Percentiles rank a stretch among this genome's conserved stretches.
phyloP scores from a whole-genome alignment of 1,140 invertebrate species.

The Drosophila ohnishii region DNA sequence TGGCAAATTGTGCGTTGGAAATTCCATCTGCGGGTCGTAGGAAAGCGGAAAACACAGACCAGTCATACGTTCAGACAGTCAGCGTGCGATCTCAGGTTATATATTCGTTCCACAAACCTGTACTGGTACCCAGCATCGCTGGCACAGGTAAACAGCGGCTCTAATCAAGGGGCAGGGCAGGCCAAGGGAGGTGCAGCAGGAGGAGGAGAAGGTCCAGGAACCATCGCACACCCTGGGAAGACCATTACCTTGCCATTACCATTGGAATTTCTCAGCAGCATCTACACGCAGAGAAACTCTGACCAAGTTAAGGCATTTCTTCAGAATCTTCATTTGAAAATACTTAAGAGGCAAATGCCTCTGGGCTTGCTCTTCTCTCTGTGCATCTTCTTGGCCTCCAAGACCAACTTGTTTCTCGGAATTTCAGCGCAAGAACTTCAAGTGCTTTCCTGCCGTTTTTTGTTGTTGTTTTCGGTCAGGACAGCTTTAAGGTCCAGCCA shows the following conservation, averaged over 20 bases:
- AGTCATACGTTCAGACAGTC: conserved; percentile 32
- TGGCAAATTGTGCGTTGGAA: conserved; percentile 69
- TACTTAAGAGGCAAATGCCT: background rate
- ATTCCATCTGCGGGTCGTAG: conserved; percentile 44
- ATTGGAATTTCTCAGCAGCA: conserved; percentile 70
- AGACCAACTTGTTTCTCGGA: conserved; percentile 76
- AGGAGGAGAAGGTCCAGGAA: conserved; percentile 11
- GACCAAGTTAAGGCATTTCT: background rate
- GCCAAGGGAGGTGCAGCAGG: conserved; percentile 12
- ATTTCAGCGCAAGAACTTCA: conserved; percentile 63
- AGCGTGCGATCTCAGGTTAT: conserved; percentile 73
- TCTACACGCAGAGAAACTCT: conserved; percentile 4
- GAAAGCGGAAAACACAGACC: conserved; percentile 40
- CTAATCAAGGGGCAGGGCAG: conserved; percentile 63
- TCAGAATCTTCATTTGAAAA: background rate
- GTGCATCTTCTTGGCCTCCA: conserved; percentile 29
- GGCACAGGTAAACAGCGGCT: conserved; percentile 77
- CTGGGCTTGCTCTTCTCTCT: background rate
- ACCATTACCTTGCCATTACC: conserved; percentile 72
- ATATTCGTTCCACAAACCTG: conserved; percentile 80
- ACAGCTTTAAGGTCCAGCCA: conserved; percentile 39
- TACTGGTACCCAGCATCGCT: conserved; percentile 43
- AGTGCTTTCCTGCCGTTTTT: conserved; percentile 58
- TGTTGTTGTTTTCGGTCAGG: conserved; percentile 20
- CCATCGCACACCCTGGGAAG: conserved; percentile 28